Conservation (phyloP, 1,140 invertebrate species). For the Ceratosolen fusciceps region DNA sequence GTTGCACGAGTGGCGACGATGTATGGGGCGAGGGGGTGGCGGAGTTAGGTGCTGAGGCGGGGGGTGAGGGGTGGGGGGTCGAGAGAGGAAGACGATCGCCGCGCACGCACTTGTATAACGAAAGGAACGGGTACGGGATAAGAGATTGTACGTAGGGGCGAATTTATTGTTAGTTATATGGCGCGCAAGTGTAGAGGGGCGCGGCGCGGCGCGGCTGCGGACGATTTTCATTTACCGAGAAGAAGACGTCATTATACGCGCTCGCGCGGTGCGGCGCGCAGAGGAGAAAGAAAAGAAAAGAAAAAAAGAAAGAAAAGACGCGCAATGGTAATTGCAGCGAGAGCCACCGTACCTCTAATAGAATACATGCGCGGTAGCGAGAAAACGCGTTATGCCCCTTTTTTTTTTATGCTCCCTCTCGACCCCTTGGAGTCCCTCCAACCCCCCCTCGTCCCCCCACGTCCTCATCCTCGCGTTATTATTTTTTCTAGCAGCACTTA, state of each 20-base stretch:
- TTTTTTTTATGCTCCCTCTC: constrained; percentile 33
- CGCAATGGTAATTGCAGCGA: constrained; percentile 43
- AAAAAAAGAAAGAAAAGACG: constrained; percentile 35
- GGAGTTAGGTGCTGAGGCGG: background rate
- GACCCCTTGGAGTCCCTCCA: background rate
- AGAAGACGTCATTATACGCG: constrained; percentile 48
- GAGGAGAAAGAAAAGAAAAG: no score
- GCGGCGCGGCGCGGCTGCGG: constrained; percentile 14
- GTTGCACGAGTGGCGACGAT: no score
- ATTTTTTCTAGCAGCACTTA: constrained; percentile 8
- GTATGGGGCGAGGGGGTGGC: constrained; percentile 27
- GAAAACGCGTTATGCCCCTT: constrained; percentile 37
- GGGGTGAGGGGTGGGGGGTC: no score
- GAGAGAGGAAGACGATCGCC: background rate
- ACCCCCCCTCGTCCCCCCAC: background rate
- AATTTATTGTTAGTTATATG: constrained; percentile 43
- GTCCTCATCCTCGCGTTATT: background rate
- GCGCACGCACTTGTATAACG: background rate
- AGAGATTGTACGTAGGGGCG: constrained; percentile 19
- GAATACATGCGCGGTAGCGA: constrained; percentile 41
- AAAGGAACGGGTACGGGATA: background rate
- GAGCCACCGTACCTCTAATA: constrained; percentile 19
- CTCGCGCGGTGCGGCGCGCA: constrained; percentile 15
- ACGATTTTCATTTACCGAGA: constrained; percentile 49
- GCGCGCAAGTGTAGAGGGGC: constrained; percentile 8